A percentile compares a stretch with the other conserved stretches of the same genome.
Evolutionary conservation across 2,797 vertebrate genomes (phyloP).

Genomic region (Sebastes ruberrimus): DNA sequence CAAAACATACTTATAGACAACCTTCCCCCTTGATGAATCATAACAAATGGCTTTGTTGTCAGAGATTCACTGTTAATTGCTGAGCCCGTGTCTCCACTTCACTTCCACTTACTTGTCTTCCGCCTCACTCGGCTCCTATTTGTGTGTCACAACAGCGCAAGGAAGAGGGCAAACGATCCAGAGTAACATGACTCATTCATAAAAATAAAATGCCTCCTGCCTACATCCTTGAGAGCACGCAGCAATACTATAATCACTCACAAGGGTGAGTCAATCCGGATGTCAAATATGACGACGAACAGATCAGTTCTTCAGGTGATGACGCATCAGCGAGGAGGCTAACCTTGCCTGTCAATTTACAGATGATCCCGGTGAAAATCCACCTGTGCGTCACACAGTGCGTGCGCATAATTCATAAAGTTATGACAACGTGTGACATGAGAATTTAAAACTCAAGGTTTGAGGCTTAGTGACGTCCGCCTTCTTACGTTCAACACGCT

Average conservation of each 20-base stretch:
- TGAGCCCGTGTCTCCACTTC: conserved; percentile 30
- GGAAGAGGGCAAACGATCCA: conserved; percentile 27
- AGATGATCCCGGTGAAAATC: too few relatives aligned
- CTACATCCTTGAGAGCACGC: conserved; percentile 35
- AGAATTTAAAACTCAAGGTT: neutral
- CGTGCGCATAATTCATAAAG: neutral
- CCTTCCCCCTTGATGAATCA: conserved; percentile 52
- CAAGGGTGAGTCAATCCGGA: conserved; percentile 42
- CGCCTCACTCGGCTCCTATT: conserved; percentile 1
- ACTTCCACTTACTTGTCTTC: conserved; percentile 37
- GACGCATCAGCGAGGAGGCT: conserved; percentile 17
- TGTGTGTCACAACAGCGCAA: conserved; percentile 23
- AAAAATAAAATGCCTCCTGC: conserved; percentile 47
- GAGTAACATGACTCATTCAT: conserved; percentile 62
- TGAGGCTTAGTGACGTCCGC: neutral
- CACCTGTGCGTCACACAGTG: neutral
- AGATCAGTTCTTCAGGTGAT: conserved; percentile 4
- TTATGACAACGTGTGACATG: neutral
- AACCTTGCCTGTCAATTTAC: neutral
- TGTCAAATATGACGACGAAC: conserved; percentile 1
- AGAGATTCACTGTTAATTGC: conserved; percentile 9
- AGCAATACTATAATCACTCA: conserved; percentile 16
- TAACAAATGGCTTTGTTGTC: conserved; percentile 12
- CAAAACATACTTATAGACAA: conserved; percentile 21
- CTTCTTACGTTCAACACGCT: neutral